phyloP scores from a whole-genome alignment of 2,888 invertebrate genomes.

The Vanessa cardui region DNA sequence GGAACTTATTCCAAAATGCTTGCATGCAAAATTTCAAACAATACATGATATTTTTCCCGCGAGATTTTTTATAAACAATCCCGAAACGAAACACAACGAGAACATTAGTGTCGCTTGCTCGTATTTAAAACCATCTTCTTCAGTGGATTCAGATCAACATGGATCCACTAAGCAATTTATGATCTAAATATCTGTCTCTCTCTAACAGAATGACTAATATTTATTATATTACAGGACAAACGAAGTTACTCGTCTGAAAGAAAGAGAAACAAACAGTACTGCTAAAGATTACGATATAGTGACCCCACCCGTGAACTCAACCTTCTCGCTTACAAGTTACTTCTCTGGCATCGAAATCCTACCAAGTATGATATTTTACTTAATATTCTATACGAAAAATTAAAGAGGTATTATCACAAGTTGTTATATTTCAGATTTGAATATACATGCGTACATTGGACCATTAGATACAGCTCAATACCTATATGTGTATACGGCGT shows the following conservation, averaged over 20 bases:
- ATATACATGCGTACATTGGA: constrained; percentile 73
- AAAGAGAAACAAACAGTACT: constrained; percentile 66
- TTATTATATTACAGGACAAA: constrained; percentile 63
- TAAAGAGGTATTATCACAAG: constrained; percentile 10
- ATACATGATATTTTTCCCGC: too few species aligned
- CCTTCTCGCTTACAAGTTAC: constrained; percentile 65
- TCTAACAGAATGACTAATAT: background rate
- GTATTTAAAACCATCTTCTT: too few species aligned
- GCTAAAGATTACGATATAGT: constrained; percentile 61
- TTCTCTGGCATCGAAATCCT: constrained; percentile 63
- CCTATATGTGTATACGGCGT: constrained; percentile 70
- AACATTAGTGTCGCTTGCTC: too few species aligned
- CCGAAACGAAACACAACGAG: too few species aligned
- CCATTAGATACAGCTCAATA: constrained; percentile 73
- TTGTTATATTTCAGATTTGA: constrained; percentile 56
- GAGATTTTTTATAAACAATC: too few species aligned
- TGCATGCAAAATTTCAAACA: too few species aligned
- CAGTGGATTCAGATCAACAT: too few species aligned
- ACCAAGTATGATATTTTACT: constrained; percentile 54
- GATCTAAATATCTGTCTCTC: too few species aligned
- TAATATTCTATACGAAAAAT: background rate
- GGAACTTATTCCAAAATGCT: too few species aligned
- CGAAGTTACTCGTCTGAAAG: constrained; percentile 73
- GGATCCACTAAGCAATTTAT: too few species aligned
- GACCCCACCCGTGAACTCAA: constrained; percentile 53